Evolutionary conservation across 2,888 invertebrate species (phyloP).

Genomic region (Opisthograptis luteolata): DNA sequence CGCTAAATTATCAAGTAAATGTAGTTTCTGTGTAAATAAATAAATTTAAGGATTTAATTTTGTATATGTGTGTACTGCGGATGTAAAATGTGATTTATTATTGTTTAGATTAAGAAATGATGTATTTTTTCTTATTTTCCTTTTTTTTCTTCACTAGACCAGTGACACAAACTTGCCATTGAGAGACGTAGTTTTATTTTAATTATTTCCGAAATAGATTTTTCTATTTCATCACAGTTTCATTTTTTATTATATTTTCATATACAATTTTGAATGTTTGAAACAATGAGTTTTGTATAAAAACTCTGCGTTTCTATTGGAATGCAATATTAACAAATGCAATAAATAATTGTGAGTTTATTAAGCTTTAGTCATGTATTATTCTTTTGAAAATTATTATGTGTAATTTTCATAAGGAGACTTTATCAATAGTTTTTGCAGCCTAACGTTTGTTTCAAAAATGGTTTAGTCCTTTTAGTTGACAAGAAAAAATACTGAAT

Average conservation of each 20-base stretch:
- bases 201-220: background rate
- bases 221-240: background rate
- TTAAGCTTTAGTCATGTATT: slow-evolving; percentile 13
- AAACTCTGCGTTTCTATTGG: slow-evolving; percentile 17
- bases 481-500: slow-evolving; percentile 4
- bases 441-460: background rate
- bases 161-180: slow-evolving; percentile 21
- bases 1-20: slow-evolving; percentile 55
- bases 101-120: slow-evolving; percentile 55
- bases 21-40: slow-evolving; percentile 53
- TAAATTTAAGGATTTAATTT: slow-evolving; percentile 54
- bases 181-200: slow-evolving; percentile 18
- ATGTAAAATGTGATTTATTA: slow-evolving; percentile 74
- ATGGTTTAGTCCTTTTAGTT: background rate
- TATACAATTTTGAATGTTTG: slow-evolving; percentile 3
- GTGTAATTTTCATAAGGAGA: slow-evolving; percentile 22
- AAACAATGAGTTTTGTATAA: slow-evolving; percentile 8
- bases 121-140: slow-evolving; percentile 40
- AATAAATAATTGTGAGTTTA: slow-evolving; percentile 16
- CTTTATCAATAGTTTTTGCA: background rate
- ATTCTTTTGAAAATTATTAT: slow-evolving; percentile 25
- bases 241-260: slow-evolving; percentile 3
- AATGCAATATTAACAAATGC: slow-evolving; percentile 28
- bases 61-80: slow-evolving; percentile 77
- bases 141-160: slow-evolving; percentile 20